These are phyloP conservation scores for Ophion ventricosus DNA, from an alignment of 2,888 invertebrate species.

Conservation along the genomic window DNA sequence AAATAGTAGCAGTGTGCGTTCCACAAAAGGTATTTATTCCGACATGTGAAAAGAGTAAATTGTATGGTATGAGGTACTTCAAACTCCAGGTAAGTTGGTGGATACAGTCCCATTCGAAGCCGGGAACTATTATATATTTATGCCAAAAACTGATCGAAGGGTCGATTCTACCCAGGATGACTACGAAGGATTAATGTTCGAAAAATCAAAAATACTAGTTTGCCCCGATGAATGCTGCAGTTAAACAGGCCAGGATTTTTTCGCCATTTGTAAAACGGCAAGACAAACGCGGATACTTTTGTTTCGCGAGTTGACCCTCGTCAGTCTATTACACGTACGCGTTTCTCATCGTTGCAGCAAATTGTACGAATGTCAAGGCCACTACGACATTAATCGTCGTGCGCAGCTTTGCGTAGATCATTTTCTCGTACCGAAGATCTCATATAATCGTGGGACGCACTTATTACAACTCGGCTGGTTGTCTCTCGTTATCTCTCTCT, in stretches of 20 bases:
- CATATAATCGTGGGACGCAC: conserved; percentile 57
- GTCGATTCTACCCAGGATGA: too few relatives aligned
- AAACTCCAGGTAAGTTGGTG: too few relatives aligned
- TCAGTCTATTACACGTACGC: not conserved
- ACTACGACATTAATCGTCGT: conserved; percentile 53
- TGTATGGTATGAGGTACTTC: too few relatives aligned
- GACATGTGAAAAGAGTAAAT: too few relatives aligned
- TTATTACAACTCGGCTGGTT: conserved; percentile 48
- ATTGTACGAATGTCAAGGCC: conserved; percentile 63
- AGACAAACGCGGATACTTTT: conserved; percentile 22
- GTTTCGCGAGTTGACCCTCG: conserved; percentile 25
- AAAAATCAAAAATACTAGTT: not conserved
- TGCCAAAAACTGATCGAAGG: too few relatives aligned
- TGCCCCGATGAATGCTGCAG: not conserved
- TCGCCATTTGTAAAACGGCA: conserved; percentile 12
- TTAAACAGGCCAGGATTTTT: not conserved
- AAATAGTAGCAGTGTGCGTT: too few relatives aligned
- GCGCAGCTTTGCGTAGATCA: conserved; percentile 35
- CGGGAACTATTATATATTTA: too few relatives aligned
- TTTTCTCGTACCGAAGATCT: conserved; percentile 38
- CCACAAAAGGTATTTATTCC: too few relatives aligned
- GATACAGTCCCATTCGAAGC: too few relatives aligned
- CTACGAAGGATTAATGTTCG: too few relatives aligned
- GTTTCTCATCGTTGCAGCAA: conserved; percentile 45
- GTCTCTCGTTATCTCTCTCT: conserved; percentile 21